Evolutionary conservation across 2,113 vertebrate species (phyloP), one percentile per base, ranked within the genome.

Genomic region (Actenoides hombroni): DNA sequence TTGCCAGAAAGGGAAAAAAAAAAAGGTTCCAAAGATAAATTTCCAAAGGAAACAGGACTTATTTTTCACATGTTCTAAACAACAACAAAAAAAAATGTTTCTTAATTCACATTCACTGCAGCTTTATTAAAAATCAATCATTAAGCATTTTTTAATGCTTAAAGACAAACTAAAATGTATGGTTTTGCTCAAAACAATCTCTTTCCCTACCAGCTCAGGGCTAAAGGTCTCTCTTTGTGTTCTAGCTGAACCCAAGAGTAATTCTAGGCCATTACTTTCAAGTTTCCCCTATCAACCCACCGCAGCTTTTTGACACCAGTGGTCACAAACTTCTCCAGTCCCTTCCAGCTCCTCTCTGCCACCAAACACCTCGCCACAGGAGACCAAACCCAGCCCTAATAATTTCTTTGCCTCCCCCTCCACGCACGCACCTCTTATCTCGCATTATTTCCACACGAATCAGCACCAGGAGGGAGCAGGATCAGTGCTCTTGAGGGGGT

Each of bases 401-500:
- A 10, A 53, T 7, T 71, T 21, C 79, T 63, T 48, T 19, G 26
- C 18, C 37, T 60, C 29, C 73, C 61, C 3, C 1, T 56, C 73
- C 29, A 0, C 1, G 56, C 42, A 19, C 31, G 2, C 29, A 31
- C 33, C 44, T 74, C 81, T 73, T 11, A 5, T 5, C 68, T 51
- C 13, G 1, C 17, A 4, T 42, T 15, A 14, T 69, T 60, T 44
- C 12, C 8, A 0, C 1, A 4, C 26, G 13, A 9, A 73, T 63
- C 83, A 68, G 67, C 70, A 42, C 13, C 25, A 16, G 33, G 15
- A 84, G 31, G 31, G 49, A 78, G 10, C 60, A 78, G 48, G 46
- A 78, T 16, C 0, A 3, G 44, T 1, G 6, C 17, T 60, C 56
- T 59, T 9, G 3, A 54, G 11, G n/a, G 67, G 54, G 4, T 10